Conservation (phyloP, 2,113 vertebrate genomes). For the Hypomesus transpacificus region DNA sequence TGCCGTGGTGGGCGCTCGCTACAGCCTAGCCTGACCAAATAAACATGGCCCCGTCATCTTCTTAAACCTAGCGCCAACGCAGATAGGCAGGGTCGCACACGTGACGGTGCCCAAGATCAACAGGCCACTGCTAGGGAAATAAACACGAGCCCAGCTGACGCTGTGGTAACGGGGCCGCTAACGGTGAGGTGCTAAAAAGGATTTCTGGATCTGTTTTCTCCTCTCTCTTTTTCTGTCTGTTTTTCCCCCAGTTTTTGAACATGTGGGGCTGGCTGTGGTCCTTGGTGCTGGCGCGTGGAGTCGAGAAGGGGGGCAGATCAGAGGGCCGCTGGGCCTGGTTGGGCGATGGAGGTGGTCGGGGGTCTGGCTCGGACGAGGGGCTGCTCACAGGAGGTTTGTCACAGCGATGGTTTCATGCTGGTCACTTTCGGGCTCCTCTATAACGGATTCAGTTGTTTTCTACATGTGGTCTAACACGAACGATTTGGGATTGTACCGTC, state of each 20-base stretch:
- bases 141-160: slow-evolving; percentile 18
- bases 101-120: slow-evolving; percentile 27
- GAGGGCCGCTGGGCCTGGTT: too few species aligned
- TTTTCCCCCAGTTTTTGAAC: slow-evolving; percentile 9
- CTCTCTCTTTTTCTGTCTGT: neutral
- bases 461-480: too few species aligned
- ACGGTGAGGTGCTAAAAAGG: too few species aligned
- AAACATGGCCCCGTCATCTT: slow-evolving; percentile 34
- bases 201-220: neutral
- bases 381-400: too few species aligned
- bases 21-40: slow-evolving; percentile 25
- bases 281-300: neutral
- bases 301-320: neutral
- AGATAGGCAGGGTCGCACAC: slow-evolving; percentile 15
- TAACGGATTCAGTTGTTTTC: too few species aligned
- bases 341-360: too few species aligned
- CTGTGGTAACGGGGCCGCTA: too few species aligned
- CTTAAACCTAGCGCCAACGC: neutral
- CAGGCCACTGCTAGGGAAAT: neutral
- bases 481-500: too few species aligned
- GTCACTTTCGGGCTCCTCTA: too few species aligned
- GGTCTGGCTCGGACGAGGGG: too few species aligned
- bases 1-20: neutral
- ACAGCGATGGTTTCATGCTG: too few species aligned
- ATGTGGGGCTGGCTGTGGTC: slow-evolving; percentile 32